Evolutionary conservation across 1,140 invertebrate genomes (phyloP), one percentile per base, ranked within the genome.

Genomic region (Lasioglossum baleicum): DNA sequence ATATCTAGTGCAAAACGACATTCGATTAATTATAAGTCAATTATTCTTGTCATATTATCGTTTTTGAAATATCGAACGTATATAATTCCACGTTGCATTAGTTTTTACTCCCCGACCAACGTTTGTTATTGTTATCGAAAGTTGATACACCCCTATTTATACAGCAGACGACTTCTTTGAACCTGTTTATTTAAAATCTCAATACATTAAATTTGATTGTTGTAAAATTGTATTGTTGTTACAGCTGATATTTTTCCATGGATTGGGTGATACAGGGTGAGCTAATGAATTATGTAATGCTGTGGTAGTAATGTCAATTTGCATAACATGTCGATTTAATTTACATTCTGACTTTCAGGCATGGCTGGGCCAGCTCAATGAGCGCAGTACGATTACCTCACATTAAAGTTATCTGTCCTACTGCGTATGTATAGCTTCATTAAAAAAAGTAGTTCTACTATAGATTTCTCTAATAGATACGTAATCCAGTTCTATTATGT

Each of bases 361-460:
- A 98, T 95, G 98, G 98, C 65, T 99, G 98, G 98, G 97, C 97
- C 26, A 96, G 95, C 87, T 95, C 96, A 3, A 95, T 99, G 90
- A 96, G 95, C 76, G 94, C 95, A 63, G 95, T 99, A 48, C 95
- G 96, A 88, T 95, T 96, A 22, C 94, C 97, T 35, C 95, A 98
- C 90, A 95, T 98, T 84, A 99, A 99, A 94, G 96, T 98, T 81
- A 96, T 99, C 79, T 99, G 98, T 93, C 98, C 98, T 11, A 99
- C 98, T 84, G 98, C 98, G 93, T 96, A 94, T 94, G 95, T 94
- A 69, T 68, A 26, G 11, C 82, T 76, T 51, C 17, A 11, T 67
- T 63, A 67, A 74, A 72, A 76, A 73, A 10, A 60, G n/a, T 35
- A 35, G 35, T 35, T 35, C 71, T 26, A 58, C 2, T 53, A 31